Evolutionary conservation across 2,113 vertebrate species (phyloP).

Genomic region (Thalassoma bifasciatum): DNA sequence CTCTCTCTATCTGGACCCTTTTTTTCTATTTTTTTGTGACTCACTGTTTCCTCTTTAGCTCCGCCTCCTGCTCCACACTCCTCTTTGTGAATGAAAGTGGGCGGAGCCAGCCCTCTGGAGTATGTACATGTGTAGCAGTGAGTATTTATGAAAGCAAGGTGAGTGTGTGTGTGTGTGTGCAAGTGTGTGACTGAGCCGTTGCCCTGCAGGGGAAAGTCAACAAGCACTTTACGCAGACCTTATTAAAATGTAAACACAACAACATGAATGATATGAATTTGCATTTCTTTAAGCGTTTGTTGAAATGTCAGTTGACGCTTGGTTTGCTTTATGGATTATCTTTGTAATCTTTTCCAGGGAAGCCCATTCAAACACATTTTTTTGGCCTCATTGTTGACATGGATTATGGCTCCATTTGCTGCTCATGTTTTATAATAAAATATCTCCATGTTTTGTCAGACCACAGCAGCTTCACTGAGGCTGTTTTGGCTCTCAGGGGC

Average conservation of each 20-base stretch:
- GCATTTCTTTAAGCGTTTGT: neutral
- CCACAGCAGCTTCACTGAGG: neutral
- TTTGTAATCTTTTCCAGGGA: neutral
- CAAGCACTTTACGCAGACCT: conserved; percentile 29
- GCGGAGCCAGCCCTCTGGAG: conserved; percentile 37
- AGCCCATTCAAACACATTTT: neutral
- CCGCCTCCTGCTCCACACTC: conserved; percentile 41
- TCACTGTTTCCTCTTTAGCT: conserved; percentile 40
- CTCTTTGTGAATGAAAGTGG: conserved; percentile 74
- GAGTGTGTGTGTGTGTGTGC: conserved; percentile 15
- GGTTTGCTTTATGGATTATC: neutral
- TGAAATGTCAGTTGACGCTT: neutral
- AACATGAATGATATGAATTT: neutral
- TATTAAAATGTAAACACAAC: neutral
- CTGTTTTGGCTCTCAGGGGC: conserved; percentile 63
- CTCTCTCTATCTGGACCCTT: too few species aligned
- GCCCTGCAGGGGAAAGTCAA: conserved; percentile 61
- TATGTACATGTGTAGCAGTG: conserved; percentile 23
- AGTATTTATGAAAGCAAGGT: conserved; percentile 31
- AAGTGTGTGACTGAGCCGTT: conserved; percentile 25
- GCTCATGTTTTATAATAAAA: neutral
- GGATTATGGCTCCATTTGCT: too few species aligned
- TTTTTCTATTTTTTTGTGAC: neutral
- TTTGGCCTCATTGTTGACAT: too few species aligned
- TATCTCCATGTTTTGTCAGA: neutral